Base-by-base conservation (phyloP, 2,113 vertebrate genomes). In the Pogonocichla stellata region DNA sequence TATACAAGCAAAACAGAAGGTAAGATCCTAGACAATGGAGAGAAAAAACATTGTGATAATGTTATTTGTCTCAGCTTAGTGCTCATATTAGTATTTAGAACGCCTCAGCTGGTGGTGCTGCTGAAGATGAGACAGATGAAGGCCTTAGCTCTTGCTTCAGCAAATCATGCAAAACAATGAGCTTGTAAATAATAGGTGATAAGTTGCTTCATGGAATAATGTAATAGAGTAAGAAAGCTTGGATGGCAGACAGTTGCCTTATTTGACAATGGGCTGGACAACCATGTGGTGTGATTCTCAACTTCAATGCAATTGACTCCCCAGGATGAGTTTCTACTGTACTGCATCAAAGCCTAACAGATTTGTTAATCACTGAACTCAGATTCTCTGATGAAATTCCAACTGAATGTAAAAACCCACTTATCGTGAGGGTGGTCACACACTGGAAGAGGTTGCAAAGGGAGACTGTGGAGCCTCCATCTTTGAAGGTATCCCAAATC, bases 1-100 rank as follows among this genome's bases (percentile, higher is more conserved):
- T 24, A 53, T 0, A 0, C 6, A 51, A 57, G 29, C 16, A 50
- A 62, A 67, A 36, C 13, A 88, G 40, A 75, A 60, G 26, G 26
- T 23, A 73, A 64, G 40, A 75, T 9, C 28, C 62, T 19, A 71
- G 42, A 14, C 5, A 69, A 60, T 12, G 10, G 28, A 74, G 16
- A 71, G 15, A 45, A 58, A 65, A 73, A 83, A 5, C 50, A 66
- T 2, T 28, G 6, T 53, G 18, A 62, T 26, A 60, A 36, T 6
- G 42, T 31, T 40, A 38, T 22, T 38, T 93, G 40, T 40, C 9
- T 29, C 22, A 65, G 47, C 33, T 48, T 19, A 65, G 24, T 33
- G 22, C n/a, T 18, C 6, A 0, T 64, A 24, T 54, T 20, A 36
- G 38, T 33, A 61, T 28, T 90, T 90, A 47, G 56, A 73, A 80